Conservation (phyloP, 2,113 vertebrate genomes). For the Talpa occidentalis region DNA sequence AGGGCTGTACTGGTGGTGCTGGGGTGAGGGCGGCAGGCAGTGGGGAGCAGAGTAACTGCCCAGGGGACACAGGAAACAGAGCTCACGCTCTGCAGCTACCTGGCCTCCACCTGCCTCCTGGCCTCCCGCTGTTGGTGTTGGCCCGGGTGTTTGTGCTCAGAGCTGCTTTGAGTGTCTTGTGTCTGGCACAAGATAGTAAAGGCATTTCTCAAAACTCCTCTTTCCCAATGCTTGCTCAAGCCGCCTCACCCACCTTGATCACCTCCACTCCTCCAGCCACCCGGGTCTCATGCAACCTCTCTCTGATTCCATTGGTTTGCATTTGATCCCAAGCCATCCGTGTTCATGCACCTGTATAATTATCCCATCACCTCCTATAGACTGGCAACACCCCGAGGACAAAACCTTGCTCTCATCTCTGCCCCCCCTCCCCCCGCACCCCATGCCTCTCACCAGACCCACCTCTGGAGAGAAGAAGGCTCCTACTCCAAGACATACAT, state of each 20-base stretch:
- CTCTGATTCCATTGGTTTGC: neutral
- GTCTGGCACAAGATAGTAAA: neutral
- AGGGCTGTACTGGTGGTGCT: neutral
- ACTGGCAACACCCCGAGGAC: neutral
- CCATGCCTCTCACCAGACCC: neutral
- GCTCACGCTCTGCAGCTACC: neutral
- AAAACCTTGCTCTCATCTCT: neutral
- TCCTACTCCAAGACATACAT: neutral
- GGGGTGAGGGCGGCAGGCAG: neutral
- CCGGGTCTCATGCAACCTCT: neutral
- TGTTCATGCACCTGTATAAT: neutral
- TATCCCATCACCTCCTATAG: neutral
- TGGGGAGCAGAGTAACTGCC: neutral
- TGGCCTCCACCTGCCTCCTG: neutral
- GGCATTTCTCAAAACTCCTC: slow-evolving; percentile 48
- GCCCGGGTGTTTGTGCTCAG: neutral
- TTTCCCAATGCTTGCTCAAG: slow-evolving; percentile 48
- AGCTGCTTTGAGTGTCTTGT: neutral
- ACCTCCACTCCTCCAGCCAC: neutral
- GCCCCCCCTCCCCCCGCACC: neutral
- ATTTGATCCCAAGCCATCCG: neutral
- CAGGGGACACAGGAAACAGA: neutral
- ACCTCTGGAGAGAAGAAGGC: neutral
- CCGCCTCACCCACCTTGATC: neutral
- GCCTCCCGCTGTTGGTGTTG: neutral